Conservation (phyloP, 92 coral and sea anemone genomes). For the Isaurus tuberculatus region DNA sequence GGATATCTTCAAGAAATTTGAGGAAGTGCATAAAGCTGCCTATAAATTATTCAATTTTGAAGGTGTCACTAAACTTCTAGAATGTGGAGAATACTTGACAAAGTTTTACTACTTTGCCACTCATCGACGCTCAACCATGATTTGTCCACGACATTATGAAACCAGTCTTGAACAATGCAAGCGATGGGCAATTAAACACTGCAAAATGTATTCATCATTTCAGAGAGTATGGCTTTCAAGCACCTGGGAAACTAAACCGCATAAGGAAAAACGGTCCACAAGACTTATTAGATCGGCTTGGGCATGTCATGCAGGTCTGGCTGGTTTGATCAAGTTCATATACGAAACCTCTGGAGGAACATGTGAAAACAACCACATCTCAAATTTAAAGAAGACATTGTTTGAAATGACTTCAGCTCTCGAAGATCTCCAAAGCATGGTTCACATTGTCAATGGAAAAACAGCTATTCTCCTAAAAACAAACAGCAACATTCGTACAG, state of each 20-base stretch:
- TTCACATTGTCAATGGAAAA: constrained; percentile 51
- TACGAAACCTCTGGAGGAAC: constrained; percentile 20
- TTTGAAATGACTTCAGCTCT: constrained; percentile 16
- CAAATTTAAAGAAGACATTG: constrained; percentile 26
- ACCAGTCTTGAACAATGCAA: constrained; percentile 32
- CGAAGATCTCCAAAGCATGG: constrained; percentile 17
- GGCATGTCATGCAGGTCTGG: constrained; percentile 50
- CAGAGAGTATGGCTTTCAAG: constrained; percentile 42
- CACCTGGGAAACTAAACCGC: neutral
- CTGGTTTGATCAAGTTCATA: constrained; percentile 20
- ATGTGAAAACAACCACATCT: constrained; percentile 28
- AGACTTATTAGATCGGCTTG: constrained; percentile 23
- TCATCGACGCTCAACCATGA: constrained; percentile 17
- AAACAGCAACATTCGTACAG: constrained; percentile 10
- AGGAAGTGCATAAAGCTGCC: neutral
- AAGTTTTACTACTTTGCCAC: constrained; percentile 20
- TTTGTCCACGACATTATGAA: constrained; percentile 30
- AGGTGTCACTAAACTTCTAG: constrained; percentile 28
- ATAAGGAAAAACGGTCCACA: neutral
- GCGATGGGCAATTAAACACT: constrained; percentile 29
- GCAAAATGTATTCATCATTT: neutral
- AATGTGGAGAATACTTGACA: constrained; percentile 34
- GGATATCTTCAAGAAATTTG: constrained; percentile 1
- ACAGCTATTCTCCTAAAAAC: constrained; percentile 31
- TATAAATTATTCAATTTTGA: constrained; percentile 12